These are phyloP conservation scores for Limnephilus rhombicus DNA, from an alignment of 2,888 invertebrate species.

Conservation along the genomic window DNA sequence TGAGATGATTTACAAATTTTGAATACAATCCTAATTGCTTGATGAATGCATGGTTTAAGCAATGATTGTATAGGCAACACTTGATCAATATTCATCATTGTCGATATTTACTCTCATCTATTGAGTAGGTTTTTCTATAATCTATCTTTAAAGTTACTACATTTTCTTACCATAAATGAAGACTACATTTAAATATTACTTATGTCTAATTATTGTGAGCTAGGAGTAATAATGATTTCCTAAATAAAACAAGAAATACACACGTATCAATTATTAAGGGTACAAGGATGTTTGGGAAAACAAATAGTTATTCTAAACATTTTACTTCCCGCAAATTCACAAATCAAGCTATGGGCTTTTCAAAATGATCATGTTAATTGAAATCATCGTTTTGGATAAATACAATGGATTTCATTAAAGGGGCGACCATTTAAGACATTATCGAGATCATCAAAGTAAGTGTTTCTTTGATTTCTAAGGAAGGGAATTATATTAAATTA, in stretches of 20 bases:
- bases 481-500: too few species aligned
- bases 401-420: not conserved
- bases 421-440: not conserved
- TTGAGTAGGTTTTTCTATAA: slow-evolving; percentile 6
- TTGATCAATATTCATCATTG: slow-evolving; percentile 35
- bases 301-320: not conserved
- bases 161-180: slow-evolving; percentile 36
- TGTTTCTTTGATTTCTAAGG: not conserved
- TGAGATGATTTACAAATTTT: slow-evolving; percentile 30
- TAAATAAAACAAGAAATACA: slow-evolving; percentile 1
- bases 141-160: slow-evolving; percentile 28
- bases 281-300: not conserved
- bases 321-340: not conserved
- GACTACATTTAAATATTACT: slow-evolving; percentile 21
- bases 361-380: not conserved
- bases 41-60: slow-evolving; percentile 42
- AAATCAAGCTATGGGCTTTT: slow-evolving; percentile 13
- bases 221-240: slow-evolving; percentile 15
- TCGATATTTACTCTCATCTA: slow-evolving; percentile 25
- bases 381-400: not conserved
- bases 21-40: slow-evolving; percentile 40
- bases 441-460: not conserved
- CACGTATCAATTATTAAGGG: not conserved
- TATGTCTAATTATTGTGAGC: slow-evolving; percentile 12
- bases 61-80: slow-evolving; percentile 31